phyloP scores from a whole-genome alignment of 1,140 invertebrate genomes.

The Phortica variegata region DNA sequence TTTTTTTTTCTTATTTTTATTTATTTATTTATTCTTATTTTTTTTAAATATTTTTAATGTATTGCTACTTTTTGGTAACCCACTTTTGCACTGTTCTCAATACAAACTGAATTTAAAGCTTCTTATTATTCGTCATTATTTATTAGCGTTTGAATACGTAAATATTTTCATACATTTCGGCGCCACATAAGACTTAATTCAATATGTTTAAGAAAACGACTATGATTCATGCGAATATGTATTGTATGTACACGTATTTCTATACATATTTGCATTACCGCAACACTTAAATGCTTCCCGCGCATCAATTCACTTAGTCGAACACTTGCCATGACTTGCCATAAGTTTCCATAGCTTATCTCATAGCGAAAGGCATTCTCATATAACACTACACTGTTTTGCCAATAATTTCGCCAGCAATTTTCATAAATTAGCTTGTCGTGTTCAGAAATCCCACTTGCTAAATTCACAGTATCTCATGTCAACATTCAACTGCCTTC shows the following conservation, averaged over 20 bases:
- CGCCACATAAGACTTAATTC: no score
- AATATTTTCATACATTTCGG: slow-evolving; percentile 40
- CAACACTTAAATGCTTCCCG: slow-evolving; percentile 11
- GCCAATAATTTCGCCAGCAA: slow-evolving; percentile 48
- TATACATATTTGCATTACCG: slow-evolving; percentile 46
- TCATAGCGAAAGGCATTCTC: no score
- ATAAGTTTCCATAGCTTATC: slow-evolving; percentile 1
- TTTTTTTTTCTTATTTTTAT: slow-evolving; percentile 7
- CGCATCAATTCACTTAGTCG: slow-evolving; percentile 28
- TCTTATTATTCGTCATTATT: not conserved
- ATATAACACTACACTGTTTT: no score
- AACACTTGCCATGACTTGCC: slow-evolving; percentile 5
- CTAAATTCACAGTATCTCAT: no score
- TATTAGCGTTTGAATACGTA: slow-evolving; percentile 22
- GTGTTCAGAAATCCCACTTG: not conserved
- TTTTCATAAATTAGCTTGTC: slow-evolving; percentile 49
- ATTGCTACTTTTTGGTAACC: slow-evolving; percentile 4
- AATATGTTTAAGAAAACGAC: no score
- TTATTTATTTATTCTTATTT: not conserved
- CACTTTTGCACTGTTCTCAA: slow-evolving; percentile 7
- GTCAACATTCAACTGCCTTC: slow-evolving; percentile 5
- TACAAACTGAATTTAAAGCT: slow-evolving; percentile 47
- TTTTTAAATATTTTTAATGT: not conserved
- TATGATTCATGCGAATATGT: no score
- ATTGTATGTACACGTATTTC: slow-evolving; percentile 17